These are phyloP conservation scores for Pyralis farinalis DNA, from an alignment of 2,888 invertebrate species.

Conservation along the genomic window DNA sequence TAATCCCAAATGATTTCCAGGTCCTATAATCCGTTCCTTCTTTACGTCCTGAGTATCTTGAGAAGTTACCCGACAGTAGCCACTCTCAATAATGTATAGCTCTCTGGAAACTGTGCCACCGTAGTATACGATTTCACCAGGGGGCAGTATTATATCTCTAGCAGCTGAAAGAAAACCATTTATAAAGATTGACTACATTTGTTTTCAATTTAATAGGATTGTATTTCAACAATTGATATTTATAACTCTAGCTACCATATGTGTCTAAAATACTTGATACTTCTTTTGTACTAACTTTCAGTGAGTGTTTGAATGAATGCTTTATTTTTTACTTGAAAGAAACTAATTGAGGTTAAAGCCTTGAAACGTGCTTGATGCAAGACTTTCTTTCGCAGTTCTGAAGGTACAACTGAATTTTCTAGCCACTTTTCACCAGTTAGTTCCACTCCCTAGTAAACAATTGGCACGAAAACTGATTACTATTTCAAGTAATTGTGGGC, in stretches of 20 bases:
- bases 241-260: no score
- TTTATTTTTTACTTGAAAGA: conserved; percentile 73
- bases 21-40: conserved; percentile 59
- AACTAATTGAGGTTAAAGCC: conserved; percentile 63
- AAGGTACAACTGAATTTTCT: conserved; percentile 60
- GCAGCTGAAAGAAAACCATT: conserved; percentile 43
- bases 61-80: conserved; percentile 68
- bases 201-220: no score
- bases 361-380: conserved; percentile 71
- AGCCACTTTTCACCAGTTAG: conserved; percentile 69
- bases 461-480: no score
- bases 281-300: conserved; percentile 68
- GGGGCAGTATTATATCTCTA: conserved; percentile 68
- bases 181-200: conserved; percentile 11
- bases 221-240: no score
- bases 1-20: conserved; percentile 69
- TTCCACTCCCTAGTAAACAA: conserved; percentile 57
- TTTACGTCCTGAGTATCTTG: conserved; percentile 46
- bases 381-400: conserved; percentile 67
- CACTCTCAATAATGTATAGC: conserved; percentile 74
- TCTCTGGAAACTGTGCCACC: conserved; percentile 74
- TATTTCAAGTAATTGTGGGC: no score
- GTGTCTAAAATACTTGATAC: no score
- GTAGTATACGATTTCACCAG: conserved; percentile 75
- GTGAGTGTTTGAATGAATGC: conserved; percentile 72